phyloP scores from a whole-genome alignment of 1,140 invertebrate genomes.

The Sarcophaga bullata region DNA sequence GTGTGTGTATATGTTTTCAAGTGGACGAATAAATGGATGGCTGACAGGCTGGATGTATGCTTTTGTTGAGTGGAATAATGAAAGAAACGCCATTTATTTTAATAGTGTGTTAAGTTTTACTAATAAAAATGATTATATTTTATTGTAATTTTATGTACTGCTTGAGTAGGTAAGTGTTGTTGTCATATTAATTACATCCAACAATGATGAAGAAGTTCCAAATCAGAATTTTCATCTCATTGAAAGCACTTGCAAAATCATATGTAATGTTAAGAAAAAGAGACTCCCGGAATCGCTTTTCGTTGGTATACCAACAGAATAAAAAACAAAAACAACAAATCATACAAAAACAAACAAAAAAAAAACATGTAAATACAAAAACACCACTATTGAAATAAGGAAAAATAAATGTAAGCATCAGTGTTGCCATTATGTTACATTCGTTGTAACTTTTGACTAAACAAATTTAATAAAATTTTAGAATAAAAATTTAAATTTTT shows the following conservation, averaged over 20 bases:
- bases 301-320: slow-evolving; percentile 12
- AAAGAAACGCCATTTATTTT: slow-evolving; percentile 22
- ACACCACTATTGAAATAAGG: not conserved
- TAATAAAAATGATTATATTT: no score
- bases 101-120: slow-evolving; percentile 6
- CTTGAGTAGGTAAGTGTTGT: not conserved
- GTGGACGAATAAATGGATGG: not conserved
- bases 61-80: slow-evolving; percentile 9
- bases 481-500: no score
- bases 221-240: no score
- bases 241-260: not conserved
- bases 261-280: not conserved
- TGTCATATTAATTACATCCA: no score
- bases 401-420: slow-evolving; percentile 17
- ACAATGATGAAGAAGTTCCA: no score
- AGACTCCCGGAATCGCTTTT: slow-evolving; percentile 17
- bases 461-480: no score
- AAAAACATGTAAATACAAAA: not conserved
- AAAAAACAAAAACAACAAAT: not conserved
- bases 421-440: not conserved
- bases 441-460: no score
- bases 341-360: not conserved
- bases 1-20: not conserved
- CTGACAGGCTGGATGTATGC: not conserved
- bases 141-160: not conserved